Base-by-base conservation (phyloP, 2,797 vertebrate species). In the Enteromius trimaculatus region DNA sequence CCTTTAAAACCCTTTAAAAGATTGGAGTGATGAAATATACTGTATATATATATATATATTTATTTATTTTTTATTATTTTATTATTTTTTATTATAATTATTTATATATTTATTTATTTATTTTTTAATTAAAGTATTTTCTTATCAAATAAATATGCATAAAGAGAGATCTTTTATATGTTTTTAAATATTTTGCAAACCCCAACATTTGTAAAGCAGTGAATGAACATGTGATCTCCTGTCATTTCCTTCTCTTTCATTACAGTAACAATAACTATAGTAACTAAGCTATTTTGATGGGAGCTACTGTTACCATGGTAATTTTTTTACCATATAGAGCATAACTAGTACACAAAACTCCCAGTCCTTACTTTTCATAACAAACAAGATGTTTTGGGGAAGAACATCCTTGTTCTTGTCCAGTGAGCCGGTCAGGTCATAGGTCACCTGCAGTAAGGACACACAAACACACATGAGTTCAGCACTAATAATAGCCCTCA, bases 371-470 rank as follows among this genome's bases (percentile, higher is more conserved):
- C 98, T 96, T 95, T 99, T 99, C 95, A 99, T 96, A 69, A 96
- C 94, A 92, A 97, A 96, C 71, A 97, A 11, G 87, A 99, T 95
- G 93, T 96, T 99, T 93, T 98, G 98, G 77, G 98, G 96, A 85
- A 99, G 94, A 80, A 93, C 92, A 91, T 98, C 97, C 92, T 96
- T 98, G 92, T 99, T 99, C 94, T 95, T 97, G 88, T 95, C 95
- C 91, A 96, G 91, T 0, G 95, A 96, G 90, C 97, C 96, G n/a
- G 92, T 95, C 89, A 96, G 95, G 91, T 98, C 96, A 79, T 99
- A 99, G 72, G 94, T 97, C 87, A 98, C 94, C 98, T 99, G 55
- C 88, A 93, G 79, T 86, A 13, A 72, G 80, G 14, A 80, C 71
- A 86, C 76, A 49, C 68, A 62, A 51, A 81, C 79, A 47, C 39